Conservation (phyloP, 2,113 vertebrate species). For the Sminthopsis crassicaudata region DNA sequence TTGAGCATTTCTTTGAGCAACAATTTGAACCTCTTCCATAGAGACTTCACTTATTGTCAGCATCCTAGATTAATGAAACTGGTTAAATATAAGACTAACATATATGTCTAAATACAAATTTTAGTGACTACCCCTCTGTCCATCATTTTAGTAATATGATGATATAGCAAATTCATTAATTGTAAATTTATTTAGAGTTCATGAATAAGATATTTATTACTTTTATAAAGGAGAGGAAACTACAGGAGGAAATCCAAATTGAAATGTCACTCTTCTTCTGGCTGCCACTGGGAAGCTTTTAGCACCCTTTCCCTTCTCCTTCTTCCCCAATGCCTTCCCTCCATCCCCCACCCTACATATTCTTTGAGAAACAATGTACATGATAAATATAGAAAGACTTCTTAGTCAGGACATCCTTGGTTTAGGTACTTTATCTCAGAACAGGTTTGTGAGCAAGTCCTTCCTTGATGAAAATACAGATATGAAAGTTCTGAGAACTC, state of each 20-base stretch:
- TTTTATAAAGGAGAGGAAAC: neutral
- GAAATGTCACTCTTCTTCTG: neutral
- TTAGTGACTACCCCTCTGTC: neutral
- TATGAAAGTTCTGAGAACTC: neutral
- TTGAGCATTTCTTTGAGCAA: neutral
- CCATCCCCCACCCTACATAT: neutral
- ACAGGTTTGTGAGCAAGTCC: neutral
- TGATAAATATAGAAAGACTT: neutral
- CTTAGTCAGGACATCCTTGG: neutral
- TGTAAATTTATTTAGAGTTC: neutral
- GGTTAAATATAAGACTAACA: neutral
- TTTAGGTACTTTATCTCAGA: neutral
- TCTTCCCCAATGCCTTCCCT: too few relatives aligned
- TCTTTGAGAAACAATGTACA: neutral
- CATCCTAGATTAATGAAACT: neutral
- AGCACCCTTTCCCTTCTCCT: too few relatives aligned
- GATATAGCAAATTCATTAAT: neutral
- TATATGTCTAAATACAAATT: neutral
- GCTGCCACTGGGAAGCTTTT: neutral
- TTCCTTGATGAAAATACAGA: neutral
- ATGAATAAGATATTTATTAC: neutral
- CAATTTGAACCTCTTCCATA: neutral
- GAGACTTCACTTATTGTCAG: constrained; percentile 7
- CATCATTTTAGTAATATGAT: neutral
- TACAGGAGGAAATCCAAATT: neutral